phyloP scores from a whole-genome alignment of 2,888 invertebrate genomes.

The Idaea aversata region DNA sequence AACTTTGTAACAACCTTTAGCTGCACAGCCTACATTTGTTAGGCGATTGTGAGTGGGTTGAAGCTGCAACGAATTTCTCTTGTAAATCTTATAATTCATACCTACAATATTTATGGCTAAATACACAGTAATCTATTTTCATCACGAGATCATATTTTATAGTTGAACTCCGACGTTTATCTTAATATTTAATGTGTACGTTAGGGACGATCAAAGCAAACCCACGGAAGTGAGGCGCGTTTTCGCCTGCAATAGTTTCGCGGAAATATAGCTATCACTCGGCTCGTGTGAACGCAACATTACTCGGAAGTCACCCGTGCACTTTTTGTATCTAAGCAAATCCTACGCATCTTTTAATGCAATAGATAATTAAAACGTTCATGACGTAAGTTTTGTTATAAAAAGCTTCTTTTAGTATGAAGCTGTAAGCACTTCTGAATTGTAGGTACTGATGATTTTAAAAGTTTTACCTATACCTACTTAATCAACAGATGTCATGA shows the following conservation, averaged over 20 bases:
- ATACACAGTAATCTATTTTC: slow-evolving; percentile 19
- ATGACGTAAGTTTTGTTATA: too few relatives aligned
- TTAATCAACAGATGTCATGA: background rate
- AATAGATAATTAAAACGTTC: too few relatives aligned
- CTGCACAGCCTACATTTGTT: background rate
- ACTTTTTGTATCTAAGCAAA: slow-evolving; percentile 21
- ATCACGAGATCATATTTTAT: slow-evolving; percentile 24
- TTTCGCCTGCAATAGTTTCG: slow-evolving; percentile 62
- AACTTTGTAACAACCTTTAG: background rate
- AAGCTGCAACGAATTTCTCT: background rate
- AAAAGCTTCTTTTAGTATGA: background rate
- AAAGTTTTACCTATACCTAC: background rate
- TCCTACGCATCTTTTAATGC: background rate
- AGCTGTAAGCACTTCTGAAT: background rate
- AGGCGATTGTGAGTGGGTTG: background rate
- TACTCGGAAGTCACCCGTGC: slow-evolving; percentile 46
- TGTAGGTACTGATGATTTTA: background rate
- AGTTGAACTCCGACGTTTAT: slow-evolving; percentile 21
- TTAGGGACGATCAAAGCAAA: slow-evolving; percentile 42
- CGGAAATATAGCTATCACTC: slow-evolving; percentile 52
- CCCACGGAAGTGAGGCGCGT: slow-evolving; percentile 43
- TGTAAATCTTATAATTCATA: background rate
- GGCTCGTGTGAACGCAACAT: slow-evolving; percentile 39
- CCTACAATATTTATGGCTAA: background rate
- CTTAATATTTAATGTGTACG: slow-evolving; percentile 29